phyloP scores from a whole-genome alignment of 2,113 vertebrate genomes.

The Petaurus breviceps region DNA sequence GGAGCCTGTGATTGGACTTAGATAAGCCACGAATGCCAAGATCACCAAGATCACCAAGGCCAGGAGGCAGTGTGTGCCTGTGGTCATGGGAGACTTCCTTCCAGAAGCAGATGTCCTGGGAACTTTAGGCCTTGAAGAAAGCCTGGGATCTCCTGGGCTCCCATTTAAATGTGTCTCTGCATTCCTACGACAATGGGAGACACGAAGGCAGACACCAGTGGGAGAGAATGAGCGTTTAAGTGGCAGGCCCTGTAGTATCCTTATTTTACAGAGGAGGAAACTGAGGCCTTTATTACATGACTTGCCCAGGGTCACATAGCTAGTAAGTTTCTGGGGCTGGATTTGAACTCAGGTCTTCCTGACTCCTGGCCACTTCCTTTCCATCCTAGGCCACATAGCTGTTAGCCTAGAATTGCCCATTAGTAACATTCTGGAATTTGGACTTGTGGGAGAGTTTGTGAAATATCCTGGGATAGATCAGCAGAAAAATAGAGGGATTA shows the following conservation, averaged over 20 bases:
- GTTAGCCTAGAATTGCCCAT: background rate
- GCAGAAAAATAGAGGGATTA: background rate
- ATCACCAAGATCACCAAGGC: too few relatives aligned
- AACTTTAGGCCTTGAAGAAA: too few relatives aligned
- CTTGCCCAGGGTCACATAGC: background rate
- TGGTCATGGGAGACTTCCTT: too few relatives aligned
- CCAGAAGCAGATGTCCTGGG: background rate
- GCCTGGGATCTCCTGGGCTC: background rate
- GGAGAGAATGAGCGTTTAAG: background rate
- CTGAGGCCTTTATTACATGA: too few relatives aligned
- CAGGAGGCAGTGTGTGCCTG: too few relatives aligned
- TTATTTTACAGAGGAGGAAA: too few relatives aligned
- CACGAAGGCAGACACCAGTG: too few relatives aligned
- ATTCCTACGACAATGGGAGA: background rate
- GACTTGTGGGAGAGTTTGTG: background rate
- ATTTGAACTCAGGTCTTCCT: background rate
- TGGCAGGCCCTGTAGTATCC: too few relatives aligned
- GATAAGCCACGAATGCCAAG: background rate
- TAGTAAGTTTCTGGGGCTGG: background rate
- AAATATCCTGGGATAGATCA: background rate
- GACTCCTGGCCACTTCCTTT: too few relatives aligned
- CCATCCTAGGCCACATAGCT: background rate
- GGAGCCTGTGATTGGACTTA: background rate
- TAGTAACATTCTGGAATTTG: background rate
- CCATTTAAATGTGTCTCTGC: background rate